Conservation (phyloP, 2,113 vertebrate genomes). For the Calypte anna region DNA sequence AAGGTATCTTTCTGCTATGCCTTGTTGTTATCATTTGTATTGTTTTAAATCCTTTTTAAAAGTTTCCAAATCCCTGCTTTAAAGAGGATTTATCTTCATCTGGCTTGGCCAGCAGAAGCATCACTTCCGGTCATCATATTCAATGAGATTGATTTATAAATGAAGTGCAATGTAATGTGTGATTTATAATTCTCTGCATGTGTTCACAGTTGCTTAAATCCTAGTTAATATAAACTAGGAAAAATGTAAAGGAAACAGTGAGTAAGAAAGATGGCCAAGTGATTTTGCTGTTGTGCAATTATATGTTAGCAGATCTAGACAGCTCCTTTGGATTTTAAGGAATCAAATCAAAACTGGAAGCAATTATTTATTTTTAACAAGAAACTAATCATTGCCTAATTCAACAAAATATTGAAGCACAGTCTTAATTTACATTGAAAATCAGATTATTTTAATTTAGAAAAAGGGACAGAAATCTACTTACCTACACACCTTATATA, state of each 20-base stretch:
- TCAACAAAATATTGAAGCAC: background rate
- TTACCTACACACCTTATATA: background rate
- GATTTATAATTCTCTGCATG: background rate
- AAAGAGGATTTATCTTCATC: background rate
- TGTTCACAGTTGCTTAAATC: background rate
- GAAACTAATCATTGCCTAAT: background rate
- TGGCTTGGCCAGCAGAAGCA: background rate
- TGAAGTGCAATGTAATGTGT: background rate
- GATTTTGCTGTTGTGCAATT: background rate
- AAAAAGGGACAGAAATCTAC: background rate
- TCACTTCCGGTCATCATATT: background rate
- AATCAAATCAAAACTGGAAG: background rate
- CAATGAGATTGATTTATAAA: background rate
- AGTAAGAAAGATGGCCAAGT: background rate
- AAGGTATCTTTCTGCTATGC: background rate
- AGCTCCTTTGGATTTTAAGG: background rate
- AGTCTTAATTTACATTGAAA: background rate
- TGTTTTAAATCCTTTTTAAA: background rate
- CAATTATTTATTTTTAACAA: background rate
- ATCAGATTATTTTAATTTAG: background rate
- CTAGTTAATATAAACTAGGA: background rate
- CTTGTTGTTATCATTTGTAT: background rate
- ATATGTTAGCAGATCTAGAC: background rate
- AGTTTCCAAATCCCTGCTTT: background rate
- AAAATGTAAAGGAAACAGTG: background rate